A percentile compares a stretch with the other conserved stretches of the same genome.
Conservation (phyloP, 2,113 vertebrate genomes). For the Ornithorhynchus anatinus region DNA sequence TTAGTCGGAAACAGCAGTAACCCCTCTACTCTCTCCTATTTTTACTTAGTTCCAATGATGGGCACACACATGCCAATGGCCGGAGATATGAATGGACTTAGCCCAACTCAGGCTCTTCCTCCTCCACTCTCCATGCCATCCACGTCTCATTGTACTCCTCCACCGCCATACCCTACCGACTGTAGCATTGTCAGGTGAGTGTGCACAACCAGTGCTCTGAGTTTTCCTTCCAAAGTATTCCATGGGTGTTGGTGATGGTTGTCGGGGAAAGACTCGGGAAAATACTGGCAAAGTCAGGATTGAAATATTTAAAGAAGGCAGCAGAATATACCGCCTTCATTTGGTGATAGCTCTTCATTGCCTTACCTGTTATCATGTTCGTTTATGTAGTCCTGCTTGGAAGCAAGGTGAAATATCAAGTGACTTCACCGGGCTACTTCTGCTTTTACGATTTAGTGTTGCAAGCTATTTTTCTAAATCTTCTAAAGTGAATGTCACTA, state of each 20-base stretch:
- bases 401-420: too few species aligned
- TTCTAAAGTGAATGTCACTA: too few species aligned
- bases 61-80: constrained; percentile 93
- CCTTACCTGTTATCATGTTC: too few species aligned
- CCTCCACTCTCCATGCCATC: constrained; percentile 93
- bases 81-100: constrained; percentile 94
- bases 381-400: too few species aligned
- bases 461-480: too few species aligned
- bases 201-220: neutral
- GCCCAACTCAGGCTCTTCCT: constrained; percentile 92
- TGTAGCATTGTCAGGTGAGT: constrained; percentile 98
- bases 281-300: too few species aligned
- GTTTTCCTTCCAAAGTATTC: neutral
- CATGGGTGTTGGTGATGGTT: constrained; percentile 27
- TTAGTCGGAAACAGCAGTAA: constrained; percentile 27
- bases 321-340: too few species aligned
- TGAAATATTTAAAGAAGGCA: too few species aligned
- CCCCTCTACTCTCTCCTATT: constrained; percentile 60
- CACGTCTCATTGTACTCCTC: constrained; percentile 97
- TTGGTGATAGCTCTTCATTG: too few species aligned
- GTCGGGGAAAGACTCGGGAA: too few species aligned
- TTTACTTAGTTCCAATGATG: constrained; percentile 95
- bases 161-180: constrained; percentile 97
- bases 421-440: too few species aligned
- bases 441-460: too few species aligned